Evolutionary conservation across 1,140 invertebrate genomes (phyloP).

Genomic region (Drosophila fuyamai): DNA sequence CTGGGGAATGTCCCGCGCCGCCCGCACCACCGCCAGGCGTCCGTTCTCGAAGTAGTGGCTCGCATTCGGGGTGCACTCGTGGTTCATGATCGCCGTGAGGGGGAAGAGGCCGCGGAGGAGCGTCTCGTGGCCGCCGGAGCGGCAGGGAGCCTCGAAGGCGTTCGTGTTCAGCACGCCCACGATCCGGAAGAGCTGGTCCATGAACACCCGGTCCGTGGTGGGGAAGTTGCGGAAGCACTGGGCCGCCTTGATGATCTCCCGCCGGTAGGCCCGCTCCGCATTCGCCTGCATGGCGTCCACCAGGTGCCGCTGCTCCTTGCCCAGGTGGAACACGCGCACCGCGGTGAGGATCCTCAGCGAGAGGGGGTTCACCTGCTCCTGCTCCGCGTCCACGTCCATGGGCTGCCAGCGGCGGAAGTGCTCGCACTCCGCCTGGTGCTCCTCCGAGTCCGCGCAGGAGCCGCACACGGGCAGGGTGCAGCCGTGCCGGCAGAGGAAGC

Average conservation of each 20-base stretch:
- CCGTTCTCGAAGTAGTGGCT: constrained; percentile 88
- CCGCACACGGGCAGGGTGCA: constrained; percentile 84
- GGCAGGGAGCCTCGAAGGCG: constrained; percentile 88
- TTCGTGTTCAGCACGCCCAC: constrained; percentile 90
- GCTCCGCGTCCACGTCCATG: constrained; percentile 74
- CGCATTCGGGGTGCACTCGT: constrained; percentile 91
- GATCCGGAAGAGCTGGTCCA: constrained; percentile 77
- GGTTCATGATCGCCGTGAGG: constrained; percentile 90
- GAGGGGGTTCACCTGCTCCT: constrained; percentile 84
- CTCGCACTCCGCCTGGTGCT: constrained; percentile 87
- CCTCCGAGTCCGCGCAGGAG: constrained; percentile 86
- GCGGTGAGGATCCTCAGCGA: constrained; percentile 86
- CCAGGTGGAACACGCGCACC: constrained; percentile 87
- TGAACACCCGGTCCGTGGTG: constrained; percentile 84
- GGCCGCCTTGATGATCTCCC: constrained; percentile 87
- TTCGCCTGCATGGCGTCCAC: constrained; percentile 87
- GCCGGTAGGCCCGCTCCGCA: constrained; percentile 85
- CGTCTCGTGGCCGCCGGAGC: constrained; percentile 85
- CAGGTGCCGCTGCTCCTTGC: constrained; percentile 86
- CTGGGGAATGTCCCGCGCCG: constrained; percentile 87
- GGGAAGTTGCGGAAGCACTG: constrained; percentile 86
- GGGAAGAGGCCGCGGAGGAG: constrained; percentile 90
- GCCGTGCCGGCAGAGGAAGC: constrained; percentile 85
- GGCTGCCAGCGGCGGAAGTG: constrained; percentile 86
- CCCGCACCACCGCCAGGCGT: constrained; percentile 87